Evolutionary conservation across 2,888 invertebrate genomes (phyloP).

Genomic region (Stenichneumon culpator): DNA sequence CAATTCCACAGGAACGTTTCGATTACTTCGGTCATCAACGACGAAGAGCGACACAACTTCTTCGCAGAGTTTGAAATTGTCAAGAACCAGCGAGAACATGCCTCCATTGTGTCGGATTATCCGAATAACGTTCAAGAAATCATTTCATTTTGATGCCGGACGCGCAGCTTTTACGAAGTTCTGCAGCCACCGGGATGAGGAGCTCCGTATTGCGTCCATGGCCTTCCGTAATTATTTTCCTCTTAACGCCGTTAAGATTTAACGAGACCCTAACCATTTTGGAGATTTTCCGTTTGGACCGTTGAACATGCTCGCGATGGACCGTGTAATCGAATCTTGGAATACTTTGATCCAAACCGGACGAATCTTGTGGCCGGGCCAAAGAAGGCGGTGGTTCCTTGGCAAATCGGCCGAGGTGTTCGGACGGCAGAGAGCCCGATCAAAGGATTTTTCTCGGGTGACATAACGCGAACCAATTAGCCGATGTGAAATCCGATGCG

Average conservation of each 20-base stretch:
- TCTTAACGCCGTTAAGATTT: not conserved
- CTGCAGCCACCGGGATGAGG: not conserved
- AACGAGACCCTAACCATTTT: not conserved
- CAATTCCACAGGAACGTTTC: not conserved
- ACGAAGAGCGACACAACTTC: not conserved
- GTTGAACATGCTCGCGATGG: not conserved
- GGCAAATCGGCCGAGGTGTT: slow-evolving; percentile 28
- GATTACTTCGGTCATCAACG: slow-evolving; percentile 3
- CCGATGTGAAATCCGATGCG: slow-evolving; percentile 32
- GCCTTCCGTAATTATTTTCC: not conserved
- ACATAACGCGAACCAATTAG: slow-evolving; percentile 47
- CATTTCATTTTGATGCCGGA: not conserved
- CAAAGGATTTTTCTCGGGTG: slow-evolving; percentile 34
- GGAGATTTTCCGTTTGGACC: not conserved
- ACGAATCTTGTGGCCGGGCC: not conserved
- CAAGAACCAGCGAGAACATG: slow-evolving; percentile 2
- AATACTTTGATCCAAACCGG: slow-evolving; percentile 40
- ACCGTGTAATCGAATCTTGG: slow-evolving; percentile 12
- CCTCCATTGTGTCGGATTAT: slow-evolving; percentile 7
- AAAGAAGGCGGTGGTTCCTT: not conserved
- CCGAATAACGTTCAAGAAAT: not conserved
- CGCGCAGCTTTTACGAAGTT: not conserved
- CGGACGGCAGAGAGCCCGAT: slow-evolving; percentile 7
- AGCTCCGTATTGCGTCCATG: not conserved
- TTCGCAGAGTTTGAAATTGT: not conserved